Percentiles rank a stretch among this genome's conserved stretches.
Conservation (phyloP, 2,113 vertebrate genomes). For the Upupa epops region DNA sequence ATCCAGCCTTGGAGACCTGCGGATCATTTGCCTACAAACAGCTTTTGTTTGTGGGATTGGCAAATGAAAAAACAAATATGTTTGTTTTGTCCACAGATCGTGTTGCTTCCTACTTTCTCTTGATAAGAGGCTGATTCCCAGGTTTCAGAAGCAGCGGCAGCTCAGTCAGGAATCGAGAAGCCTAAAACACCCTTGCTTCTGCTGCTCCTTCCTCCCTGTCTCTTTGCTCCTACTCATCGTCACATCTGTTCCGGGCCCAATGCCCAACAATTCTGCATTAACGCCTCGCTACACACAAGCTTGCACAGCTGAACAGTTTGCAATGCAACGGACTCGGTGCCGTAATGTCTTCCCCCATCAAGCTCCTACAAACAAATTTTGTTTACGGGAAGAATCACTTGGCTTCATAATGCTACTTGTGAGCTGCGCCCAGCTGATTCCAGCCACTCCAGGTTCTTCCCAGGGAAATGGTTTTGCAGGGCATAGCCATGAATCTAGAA, state of each 20-base stretch:
- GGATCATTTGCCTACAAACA: slow-evolving; percentile 53
- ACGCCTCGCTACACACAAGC: slow-evolving; percentile 47
- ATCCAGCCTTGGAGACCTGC: neutral
- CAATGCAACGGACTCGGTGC: neutral
- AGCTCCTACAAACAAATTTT: neutral
- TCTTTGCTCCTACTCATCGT: slow-evolving; percentile 2
- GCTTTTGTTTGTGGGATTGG: slow-evolving; percentile 8
- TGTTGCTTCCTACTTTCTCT: slow-evolving; percentile 46
- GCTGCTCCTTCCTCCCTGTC: neutral
- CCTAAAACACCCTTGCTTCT: neutral
- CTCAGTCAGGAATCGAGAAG: neutral
- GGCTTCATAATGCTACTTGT: neutral
- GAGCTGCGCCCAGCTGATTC: neutral
- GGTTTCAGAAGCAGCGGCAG: neutral
- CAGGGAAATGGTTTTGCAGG: neutral
- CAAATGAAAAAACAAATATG: slow-evolving; percentile 29
- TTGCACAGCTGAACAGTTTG: neutral
- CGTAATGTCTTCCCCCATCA: neutral
- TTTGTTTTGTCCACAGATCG: slow-evolving; percentile 38
- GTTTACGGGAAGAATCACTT: neutral
- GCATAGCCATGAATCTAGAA: neutral
- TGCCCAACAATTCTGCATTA: slow-evolving; percentile 57
- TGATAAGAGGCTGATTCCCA: neutral
- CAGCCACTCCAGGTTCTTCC: neutral
- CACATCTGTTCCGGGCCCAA: slow-evolving; percentile 68